Percentiles rank a stretch among this genome's conserved stretches.
Evolutionary conservation across 2,888 invertebrate genomes (phyloP).

Genomic region (Mechanitis mazaeus): DNA sequence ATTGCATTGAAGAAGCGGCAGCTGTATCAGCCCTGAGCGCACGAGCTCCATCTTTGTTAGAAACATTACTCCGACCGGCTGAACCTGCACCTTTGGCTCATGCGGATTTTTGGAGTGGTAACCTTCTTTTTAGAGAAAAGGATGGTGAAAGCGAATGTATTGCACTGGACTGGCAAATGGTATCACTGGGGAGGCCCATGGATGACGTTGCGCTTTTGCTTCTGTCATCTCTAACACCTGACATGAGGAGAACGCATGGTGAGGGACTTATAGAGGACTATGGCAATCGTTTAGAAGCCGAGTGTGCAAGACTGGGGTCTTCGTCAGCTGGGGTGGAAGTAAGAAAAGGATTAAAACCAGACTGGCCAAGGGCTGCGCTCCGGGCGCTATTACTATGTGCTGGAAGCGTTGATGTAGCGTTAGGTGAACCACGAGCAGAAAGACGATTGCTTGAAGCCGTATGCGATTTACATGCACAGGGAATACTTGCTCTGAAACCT

Average conservation of each 20-base stretch:
- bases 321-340: conserved; percentile 72
- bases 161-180: conserved; percentile 91
- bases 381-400: conserved; percentile 86
- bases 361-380: conserved; percentile 82
- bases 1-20: conserved; percentile 77
- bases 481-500: conserved; percentile 77
- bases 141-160: conserved; percentile 78
- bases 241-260: conserved; percentile 80
- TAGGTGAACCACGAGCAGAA: conserved; percentile 86
- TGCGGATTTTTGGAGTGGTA: conserved; percentile 91
- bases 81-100: conserved; percentile 88
- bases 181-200: conserved; percentile 85
- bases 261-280: conserved; percentile 81
- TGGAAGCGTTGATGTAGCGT: conserved; percentile 87
- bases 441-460: conserved; percentile 84
- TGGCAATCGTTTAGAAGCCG: conserved; percentile 79
- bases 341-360: conserved; percentile 74
- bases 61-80: conserved; percentile 81
- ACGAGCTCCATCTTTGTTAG: conserved; percentile 83
- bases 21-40: conserved; percentile 81
- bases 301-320: conserved; percentile 78
- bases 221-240: conserved; percentile 83
- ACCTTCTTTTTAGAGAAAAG: conserved; percentile 80
- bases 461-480: conserved; percentile 83
- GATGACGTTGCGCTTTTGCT: conserved; percentile 86